A percentile compares a stretch with the other conserved stretches of the same genome.
Evolutionary conservation across 2,113 vertebrate species (phyloP).

Genomic region (Rhizomys pruinosus): DNA sequence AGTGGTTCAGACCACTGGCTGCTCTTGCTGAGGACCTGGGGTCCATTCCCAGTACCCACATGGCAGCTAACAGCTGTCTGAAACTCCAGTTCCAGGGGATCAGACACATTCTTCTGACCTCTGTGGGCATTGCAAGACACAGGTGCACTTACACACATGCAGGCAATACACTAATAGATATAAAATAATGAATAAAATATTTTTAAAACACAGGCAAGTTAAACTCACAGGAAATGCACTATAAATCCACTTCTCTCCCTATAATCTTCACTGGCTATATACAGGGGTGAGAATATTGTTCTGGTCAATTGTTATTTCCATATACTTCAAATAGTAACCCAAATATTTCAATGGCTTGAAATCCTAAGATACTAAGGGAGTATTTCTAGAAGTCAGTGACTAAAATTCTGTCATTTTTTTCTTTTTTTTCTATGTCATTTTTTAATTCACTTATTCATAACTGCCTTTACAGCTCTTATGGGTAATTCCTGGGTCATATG

Average conservation of each 20-base stretch:
- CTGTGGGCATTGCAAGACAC: no score
- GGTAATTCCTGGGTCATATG: conserved; percentile 28
- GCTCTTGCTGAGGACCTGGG: no score
- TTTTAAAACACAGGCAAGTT: background rate
- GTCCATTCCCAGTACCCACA: no score
- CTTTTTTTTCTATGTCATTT: background rate
- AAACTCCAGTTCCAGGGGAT: no score
- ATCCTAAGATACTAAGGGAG: background rate
- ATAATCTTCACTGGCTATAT: background rate
- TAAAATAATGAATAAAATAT: no score
- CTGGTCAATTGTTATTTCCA: conserved; percentile 32
- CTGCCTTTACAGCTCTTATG: conserved; percentile 63
- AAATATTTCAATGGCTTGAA: conserved; percentile 16
- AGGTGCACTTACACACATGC: no score
- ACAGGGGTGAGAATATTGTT: background rate
- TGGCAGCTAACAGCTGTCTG: no score
- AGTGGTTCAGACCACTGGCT: no score
- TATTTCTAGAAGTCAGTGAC: background rate
- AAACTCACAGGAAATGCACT: background rate
- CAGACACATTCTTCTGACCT: no score
- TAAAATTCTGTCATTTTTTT: conserved; percentile 39
- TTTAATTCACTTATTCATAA: conserved; percentile 39
- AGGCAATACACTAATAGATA: no score
- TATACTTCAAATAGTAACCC: conserved; percentile 14
- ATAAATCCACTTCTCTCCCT: background rate